Evolutionary conservation across 2,797 vertebrate genomes (phyloP).

Genomic region (Dendrocincla fuliginosa): DNA sequence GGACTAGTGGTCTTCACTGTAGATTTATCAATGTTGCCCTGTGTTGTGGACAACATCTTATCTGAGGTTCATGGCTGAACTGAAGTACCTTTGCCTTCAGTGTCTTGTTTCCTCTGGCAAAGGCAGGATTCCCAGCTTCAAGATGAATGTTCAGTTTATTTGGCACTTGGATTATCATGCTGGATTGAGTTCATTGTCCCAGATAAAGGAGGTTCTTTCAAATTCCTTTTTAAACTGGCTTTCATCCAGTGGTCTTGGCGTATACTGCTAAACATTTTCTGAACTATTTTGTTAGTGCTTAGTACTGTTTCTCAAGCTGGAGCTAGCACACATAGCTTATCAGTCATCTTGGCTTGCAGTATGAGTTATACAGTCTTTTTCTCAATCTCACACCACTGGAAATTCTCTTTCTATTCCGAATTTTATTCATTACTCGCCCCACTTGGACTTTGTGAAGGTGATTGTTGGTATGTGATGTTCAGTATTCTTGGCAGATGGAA

Average conservation of each 20-base stretch:
- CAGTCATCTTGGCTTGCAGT: background rate
- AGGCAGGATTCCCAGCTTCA: background rate
- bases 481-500: background rate
- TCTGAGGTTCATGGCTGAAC: background rate
- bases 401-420: background rate
- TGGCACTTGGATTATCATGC: background rate
- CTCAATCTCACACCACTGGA: background rate
- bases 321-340: background rate
- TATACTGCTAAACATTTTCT: background rate
- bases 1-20: background rate
- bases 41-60: background rate
- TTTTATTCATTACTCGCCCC: background rate
- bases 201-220: background rate
- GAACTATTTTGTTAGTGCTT: background rate
- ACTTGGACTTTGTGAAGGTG: background rate
- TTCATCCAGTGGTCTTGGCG: background rate
- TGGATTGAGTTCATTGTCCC: background rate
- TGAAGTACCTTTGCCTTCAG: background rate
- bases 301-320: background rate
- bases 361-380: background rate
- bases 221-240: constrained; percentile 5
- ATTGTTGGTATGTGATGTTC: background rate
- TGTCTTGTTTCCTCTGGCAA: background rate
- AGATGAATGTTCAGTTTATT: background rate
- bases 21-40: background rate